phyloP scores from a whole-genome alignment of 1,140 invertebrate genomes.

The Himalopsyche phryganea region DNA sequence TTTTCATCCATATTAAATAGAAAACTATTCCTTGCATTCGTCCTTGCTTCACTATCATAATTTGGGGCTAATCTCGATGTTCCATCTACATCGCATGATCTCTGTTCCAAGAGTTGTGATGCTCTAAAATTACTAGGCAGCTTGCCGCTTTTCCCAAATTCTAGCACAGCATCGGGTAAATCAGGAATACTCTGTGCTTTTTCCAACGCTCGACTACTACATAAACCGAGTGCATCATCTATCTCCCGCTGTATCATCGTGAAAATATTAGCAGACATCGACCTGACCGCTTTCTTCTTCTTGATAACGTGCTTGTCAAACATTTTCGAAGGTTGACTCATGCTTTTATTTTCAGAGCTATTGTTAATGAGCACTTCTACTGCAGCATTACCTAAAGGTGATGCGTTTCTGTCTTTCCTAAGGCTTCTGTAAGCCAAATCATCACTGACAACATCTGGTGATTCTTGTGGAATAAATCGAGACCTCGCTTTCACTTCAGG shows the following conservation, averaged over 20 bases:
- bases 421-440: conserved; percentile 81
- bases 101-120: conserved; percentile 6
- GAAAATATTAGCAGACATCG: conserved; percentile 76
- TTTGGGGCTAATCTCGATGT: too few relatives aligned
- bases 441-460: conserved; percentile 80
- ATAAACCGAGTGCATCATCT: conserved; percentile 48
- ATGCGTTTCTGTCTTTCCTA: conserved; percentile 66
- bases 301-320: conserved; percentile 46
- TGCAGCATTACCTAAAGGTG: conserved; percentile 42
- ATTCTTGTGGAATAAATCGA: conserved; percentile 60
- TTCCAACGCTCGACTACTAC: conserved; percentile 39
- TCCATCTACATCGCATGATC: too few relatives aligned
- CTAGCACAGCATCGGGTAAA: conserved; percentile 37
- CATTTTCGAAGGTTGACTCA: conserved; percentile 41
- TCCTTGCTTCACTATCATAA: too few relatives aligned
- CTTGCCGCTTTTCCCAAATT: conserved; percentile 40
- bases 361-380: conserved; percentile 45
- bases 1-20: conserved; percentile 7
- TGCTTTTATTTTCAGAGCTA: conserved; percentile 43
- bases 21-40: not conserved
- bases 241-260: conserved; percentile 63
- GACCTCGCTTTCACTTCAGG: conserved; percentile 60
- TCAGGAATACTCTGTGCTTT: conserved; percentile 48
- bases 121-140: conserved; percentile 37
- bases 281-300: conserved; percentile 74